Evolutionary conservation across 2,888 invertebrate genomes (phyloP), one percentile per base, ranked within the genome.

Genomic region (Peribatodes rhomboidaria): DNA sequence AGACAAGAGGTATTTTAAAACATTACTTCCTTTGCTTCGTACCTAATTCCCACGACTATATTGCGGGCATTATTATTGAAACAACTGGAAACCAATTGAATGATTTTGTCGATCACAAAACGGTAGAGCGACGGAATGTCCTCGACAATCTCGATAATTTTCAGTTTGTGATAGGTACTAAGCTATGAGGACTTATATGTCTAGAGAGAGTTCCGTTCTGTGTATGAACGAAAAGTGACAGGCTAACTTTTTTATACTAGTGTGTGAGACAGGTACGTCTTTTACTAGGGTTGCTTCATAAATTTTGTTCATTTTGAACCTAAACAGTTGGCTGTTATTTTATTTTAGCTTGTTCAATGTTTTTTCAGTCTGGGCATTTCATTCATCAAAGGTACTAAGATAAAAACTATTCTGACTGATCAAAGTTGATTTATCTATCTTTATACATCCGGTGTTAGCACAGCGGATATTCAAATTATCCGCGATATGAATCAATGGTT

Each of bases 401-500:
- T n/a, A n/a, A 2, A 6, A 27, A 22, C 44, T 22, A 22, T 46
- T 27, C 27, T 27, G n/a, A 46, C 7, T 27, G 27, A 46, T 27
- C 14, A 42, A 18, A 42, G 11, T 42, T 42, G 18, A 42, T 20
- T 20, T 42, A 18, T 10, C 0, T 6, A 35, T 31, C 31, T 31
- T 9, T 22, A 20, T 55, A 57, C 44, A 67, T 65, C 65, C 62
- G 52, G 65, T 42, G 58, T 52, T 35, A 67, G 58, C 64, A 55
- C 72, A 76, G 72, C 79, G 82, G 82, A 82, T 80, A 75, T 78
- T 67, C 68, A 49, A 63, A 67, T 67, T 63, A 62, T 68, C 67
- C 61, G 67, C 63, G 65, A 66, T 65, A 77, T 81, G 80, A 83
- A 76, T 81, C 79, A 82, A 80, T 73, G 56, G 58, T 54, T 71